These are phyloP conservation scores for Oryzias melastigma DNA, from an alignment of 2,113 vertebrate species.

Conservation along the genomic window DNA sequence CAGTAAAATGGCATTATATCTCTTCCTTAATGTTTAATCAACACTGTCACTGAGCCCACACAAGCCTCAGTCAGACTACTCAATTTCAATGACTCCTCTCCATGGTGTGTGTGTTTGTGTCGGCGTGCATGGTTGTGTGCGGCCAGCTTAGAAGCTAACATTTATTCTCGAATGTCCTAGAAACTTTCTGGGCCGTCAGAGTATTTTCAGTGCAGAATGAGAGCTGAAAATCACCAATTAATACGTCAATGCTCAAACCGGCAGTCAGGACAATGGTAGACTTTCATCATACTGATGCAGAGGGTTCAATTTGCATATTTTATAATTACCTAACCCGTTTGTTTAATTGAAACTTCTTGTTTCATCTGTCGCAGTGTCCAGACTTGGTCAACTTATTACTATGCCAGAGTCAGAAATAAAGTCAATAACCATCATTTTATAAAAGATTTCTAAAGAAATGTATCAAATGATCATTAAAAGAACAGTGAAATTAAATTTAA, in stretches of 20 bases:
- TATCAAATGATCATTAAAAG: no score
- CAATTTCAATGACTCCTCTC: constrained; percentile 66
- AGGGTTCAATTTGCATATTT: constrained; percentile 62
- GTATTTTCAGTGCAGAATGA: constrained; percentile 58
- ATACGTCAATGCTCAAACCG: constrained; percentile 67
- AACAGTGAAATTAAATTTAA: no score
- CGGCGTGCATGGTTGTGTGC: constrained; percentile 43
- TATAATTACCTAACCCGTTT: constrained; percentile 65
- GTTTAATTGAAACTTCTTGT: constrained; percentile 51
- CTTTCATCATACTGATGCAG: constrained; percentile 56
- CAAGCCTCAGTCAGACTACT: constrained; percentile 71
- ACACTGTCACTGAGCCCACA: constrained; percentile 71
- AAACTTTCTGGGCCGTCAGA: constrained; percentile 60
- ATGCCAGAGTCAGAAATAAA: constrained; percentile 2
- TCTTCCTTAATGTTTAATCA: constrained; percentile 79
- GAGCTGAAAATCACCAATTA: constrained; percentile 74
- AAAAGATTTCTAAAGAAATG: no score
- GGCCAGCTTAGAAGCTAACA: constrained; percentile 59
- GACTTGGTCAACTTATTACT: constrained; percentile 45
- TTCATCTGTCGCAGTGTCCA: constrained; percentile 32
- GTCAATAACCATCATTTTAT: not conserved
- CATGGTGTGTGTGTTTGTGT: constrained; percentile 36
- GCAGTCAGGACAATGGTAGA: constrained; percentile 66
- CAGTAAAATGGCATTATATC: constrained; percentile 77
- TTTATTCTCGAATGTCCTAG: constrained; percentile 66